Evolutionary conservation across 2,888 invertebrate species (phyloP), one percentile per base, ranked within the genome.

Genomic region (Oligia fasciuncula): DNA sequence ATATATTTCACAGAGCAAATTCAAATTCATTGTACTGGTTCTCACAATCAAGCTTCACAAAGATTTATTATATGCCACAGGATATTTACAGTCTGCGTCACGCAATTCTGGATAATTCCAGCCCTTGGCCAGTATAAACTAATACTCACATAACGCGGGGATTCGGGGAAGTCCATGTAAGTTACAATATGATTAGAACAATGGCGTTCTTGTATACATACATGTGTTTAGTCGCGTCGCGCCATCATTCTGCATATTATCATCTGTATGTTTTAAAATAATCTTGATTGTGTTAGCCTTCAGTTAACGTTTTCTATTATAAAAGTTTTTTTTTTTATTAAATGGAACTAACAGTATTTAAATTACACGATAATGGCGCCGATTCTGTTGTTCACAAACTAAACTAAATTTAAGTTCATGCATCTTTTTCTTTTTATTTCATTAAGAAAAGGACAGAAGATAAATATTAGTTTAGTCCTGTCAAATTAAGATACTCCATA

Each of bases 91-190:
- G 17, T 60, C 19, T 43, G 29, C 67, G 54, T 62, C 62, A 66
- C 35, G 40, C 35, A 54, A 43, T 73, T 83, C 83, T 74, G 35
- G 77, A 8, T 77, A 11, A 62, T 83, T 65, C 72, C n/a, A 67
- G 73, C 19, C 67, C 35, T 63, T 60, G 63, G 11, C 35, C 29
- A 49, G 40, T 70, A 23, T 65, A 51, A 35, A 67, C 51, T 54
- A 70, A n/a, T 60, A 54, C 63, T 23, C n/a, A 67, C 6, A 40
- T 51, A 43, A 29, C 14, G 40, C 83, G 62, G 76, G 35, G 35
- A 35, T 35, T 35, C 35, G 35, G 35, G 76, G 76, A 74, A 73
- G n/a, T 79, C 75, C 67, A 51, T n/a, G 13, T 0, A 43, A 23
- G 19, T n/a, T 11, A 67, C 43, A 35, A 4, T 70, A 57, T 57